Evolutionary conservation across 2,113 vertebrate genomes (phyloP), one percentile per base, ranked within the genome.

Genomic region (Channa argus): DNA sequence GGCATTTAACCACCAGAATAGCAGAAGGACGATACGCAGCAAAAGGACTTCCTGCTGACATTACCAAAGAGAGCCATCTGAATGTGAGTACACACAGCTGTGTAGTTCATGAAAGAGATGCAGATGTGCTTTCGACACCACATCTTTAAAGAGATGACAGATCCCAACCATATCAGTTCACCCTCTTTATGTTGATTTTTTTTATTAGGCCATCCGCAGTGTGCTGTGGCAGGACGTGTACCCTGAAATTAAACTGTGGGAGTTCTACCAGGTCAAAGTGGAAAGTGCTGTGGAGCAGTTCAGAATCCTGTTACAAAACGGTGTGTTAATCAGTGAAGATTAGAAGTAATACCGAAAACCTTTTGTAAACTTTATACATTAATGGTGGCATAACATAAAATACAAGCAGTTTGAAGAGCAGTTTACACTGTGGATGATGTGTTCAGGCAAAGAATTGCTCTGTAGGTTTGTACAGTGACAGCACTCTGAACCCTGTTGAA

Each of bases 191-290:
- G 37, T 64, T 50, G 1, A 1, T 58, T 1, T 9, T 83, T 66
- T 73, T 13, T 54, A 0, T 39, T 61, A 92, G 90, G 88, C 78
- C 14, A 45, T 92, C 49, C 87, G 89, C 0, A 78, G 46, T 6
- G 79, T 89, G 65, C 2, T 91, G 63, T 85, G 88, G 87, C 13
- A 87, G 82, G 88, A 92, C 3, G 47, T 92, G 12, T 91, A 59
- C 65, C 91, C 91, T 76, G 67, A 83, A 11, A 56, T 96, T 83
- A 97, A 93, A 41, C 91, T 99, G 6, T 98, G 97, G 97, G 96
- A 99, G 79, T 99, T 98, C 94, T 97, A 92, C 90, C 96, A 99
- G 94, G 93, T 97, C 77, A 93, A 96, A 2, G 93, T 97, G 87
- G 84, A 94, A 65, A 87, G 87, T 83, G 82, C 93, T 11, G 94